These are phyloP conservation scores for Archilochus colubris DNA, from an alignment of 2,113 vertebrate genomes.

Conservation along the genomic window DNA sequence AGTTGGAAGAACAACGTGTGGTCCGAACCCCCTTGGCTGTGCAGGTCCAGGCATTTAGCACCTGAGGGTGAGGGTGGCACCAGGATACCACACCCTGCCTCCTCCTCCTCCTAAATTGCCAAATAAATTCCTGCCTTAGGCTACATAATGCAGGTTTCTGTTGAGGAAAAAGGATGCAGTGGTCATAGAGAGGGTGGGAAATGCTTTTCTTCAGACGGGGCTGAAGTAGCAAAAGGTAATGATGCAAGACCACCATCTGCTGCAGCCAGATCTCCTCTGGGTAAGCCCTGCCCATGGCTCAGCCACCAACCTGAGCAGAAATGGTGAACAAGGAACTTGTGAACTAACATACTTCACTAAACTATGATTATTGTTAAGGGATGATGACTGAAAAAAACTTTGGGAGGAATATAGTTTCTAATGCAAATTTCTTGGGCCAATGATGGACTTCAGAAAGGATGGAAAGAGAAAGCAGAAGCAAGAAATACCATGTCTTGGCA, in stretches of 20 bases:
- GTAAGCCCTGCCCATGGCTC: neutral
- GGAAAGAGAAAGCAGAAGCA: neutral
- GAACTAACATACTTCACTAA: neutral
- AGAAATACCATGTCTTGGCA: neutral
- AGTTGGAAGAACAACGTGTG: neutral
- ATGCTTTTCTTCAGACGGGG: neutral
- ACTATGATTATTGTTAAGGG: neutral
- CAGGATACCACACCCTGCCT: neutral
- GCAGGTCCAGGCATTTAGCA: neutral
- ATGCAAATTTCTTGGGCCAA: neutral
- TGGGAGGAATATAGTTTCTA: neutral
- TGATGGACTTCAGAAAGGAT: neutral
- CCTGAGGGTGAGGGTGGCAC: neutral
- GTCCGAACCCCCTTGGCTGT: fast-evolving
- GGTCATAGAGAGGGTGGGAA: neutral
- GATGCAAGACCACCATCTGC: neutral
- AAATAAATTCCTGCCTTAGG: neutral
- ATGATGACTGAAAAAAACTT: neutral
- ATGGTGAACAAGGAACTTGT: neutral
- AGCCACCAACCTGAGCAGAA: neutral
- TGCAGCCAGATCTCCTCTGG: neutral
- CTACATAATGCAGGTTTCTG: neutral
- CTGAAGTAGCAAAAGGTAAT: neutral
- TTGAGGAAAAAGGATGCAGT: neutral
- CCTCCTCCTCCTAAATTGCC: fast-evolving